Evolutionary conservation across 2,888 invertebrate species (phyloP).

Genomic region (Melikaiella ostensackeni): DNA sequence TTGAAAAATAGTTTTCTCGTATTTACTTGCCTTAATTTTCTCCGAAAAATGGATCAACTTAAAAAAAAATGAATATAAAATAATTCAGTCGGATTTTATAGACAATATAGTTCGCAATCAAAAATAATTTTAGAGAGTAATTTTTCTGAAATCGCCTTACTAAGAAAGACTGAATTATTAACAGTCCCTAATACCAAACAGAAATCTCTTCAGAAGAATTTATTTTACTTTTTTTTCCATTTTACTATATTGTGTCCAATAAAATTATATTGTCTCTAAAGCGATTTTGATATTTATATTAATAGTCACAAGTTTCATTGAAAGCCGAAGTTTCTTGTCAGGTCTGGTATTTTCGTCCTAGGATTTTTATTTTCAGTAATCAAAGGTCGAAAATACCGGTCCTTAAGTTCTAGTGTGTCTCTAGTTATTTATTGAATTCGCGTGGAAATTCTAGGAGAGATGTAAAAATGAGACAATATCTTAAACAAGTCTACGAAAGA

Average conservation of each 20-base stretch:
- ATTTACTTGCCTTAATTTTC: background rate
- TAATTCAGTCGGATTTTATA: constrained; percentile 45
- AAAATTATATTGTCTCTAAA: constrained; percentile 32
- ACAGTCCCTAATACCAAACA: constrained; percentile 46
- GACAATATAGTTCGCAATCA: constrained; percentile 46
- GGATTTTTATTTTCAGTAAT: constrained; percentile 31
- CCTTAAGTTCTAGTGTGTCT: constrained; percentile 52
- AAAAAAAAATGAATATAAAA: constrained; percentile 35
- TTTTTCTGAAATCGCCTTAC: constrained; percentile 67
- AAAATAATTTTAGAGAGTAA: constrained; percentile 41
- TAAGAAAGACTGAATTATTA: constrained; percentile 66
- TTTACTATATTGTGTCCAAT: background rate
- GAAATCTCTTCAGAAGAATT: background rate
- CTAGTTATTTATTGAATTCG: constrained; percentile 53
- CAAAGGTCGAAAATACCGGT: constrained; percentile 42
- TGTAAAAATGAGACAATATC: constrained; percentile 67
- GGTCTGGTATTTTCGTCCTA: constrained; percentile 33
- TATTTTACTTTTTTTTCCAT: background rate
- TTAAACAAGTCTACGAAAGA: constrained; percentile 55
- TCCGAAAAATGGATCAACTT: constrained; percentile 37
- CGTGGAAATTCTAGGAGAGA: constrained; percentile 47
- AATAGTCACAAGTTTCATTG: constrained; percentile 14
- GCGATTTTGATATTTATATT: background rate
- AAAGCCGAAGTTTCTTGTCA: constrained; percentile 14
- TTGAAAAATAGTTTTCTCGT: background rate